These are phyloP conservation scores for Oryzias celebensis DNA, from an alignment of 2,113 vertebrate genomes.

Conservation along the genomic window DNA sequence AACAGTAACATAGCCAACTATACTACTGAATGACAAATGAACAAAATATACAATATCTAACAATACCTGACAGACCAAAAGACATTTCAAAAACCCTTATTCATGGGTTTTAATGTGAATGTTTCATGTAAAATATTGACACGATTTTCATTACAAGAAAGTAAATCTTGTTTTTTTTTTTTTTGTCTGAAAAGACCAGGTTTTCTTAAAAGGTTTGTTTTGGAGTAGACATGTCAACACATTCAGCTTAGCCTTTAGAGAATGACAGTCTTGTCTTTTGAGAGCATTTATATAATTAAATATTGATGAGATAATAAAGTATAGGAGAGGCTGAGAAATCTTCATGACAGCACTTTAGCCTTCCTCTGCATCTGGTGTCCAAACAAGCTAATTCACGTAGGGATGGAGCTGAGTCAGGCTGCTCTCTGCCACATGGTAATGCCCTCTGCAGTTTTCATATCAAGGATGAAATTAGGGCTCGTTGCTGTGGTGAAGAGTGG, in stretches of 20 bases:
- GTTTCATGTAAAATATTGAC: no score
- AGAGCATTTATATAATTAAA: constrained; percentile 54
- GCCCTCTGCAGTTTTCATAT: constrained; percentile 29
- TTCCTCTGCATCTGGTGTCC: constrained; percentile 9
- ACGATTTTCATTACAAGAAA: no score
- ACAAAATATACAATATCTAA: no score
- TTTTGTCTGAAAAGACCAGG: neutral
- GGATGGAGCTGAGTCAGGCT: constrained; percentile 48
- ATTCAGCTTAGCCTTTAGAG: constrained; percentile 28
- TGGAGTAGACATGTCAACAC: constrained; percentile 20
- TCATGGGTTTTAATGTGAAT: no score
- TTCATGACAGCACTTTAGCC: constrained; percentile 35
- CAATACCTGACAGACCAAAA: no score
- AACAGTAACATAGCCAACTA: no score
- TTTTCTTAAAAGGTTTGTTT: constrained; percentile 10
- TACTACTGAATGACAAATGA: no score
- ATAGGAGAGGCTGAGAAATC: constrained; percentile 20
- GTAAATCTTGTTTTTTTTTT: no score
- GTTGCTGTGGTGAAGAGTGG: constrained; percentile 3
- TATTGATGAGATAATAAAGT: constrained; percentile 58
- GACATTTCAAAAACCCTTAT: no score
- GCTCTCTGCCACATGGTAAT: constrained; percentile 30
- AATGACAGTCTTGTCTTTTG: constrained; percentile 25
- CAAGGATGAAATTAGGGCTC: constrained; percentile 18
- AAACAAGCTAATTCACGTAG: constrained; percentile 24